Conservation (phyloP, 2,797 vertebrate genomes). For the Lemur catta region DNA sequence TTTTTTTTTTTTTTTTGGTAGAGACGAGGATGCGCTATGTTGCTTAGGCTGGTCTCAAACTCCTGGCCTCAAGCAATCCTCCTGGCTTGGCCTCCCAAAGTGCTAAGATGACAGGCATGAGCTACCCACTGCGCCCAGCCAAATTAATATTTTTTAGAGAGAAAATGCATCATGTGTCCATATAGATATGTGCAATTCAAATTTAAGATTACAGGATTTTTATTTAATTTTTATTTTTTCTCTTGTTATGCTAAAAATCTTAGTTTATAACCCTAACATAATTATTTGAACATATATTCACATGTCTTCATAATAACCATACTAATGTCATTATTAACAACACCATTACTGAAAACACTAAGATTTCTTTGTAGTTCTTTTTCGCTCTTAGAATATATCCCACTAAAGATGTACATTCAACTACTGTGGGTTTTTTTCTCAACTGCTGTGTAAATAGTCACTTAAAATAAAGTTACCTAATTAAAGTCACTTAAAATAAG, state of each 20-base stretch:
- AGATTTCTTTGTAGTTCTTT: not conserved
- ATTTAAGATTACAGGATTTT: not conserved
- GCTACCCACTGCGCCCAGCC: no score
- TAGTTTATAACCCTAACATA: slow-evolving; percentile 15
- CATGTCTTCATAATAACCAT: slow-evolving; percentile 17
- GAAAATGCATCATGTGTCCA: not conserved
- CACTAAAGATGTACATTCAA: slow-evolving; percentile 44
- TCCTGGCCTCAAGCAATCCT: no score
- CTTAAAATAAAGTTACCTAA: slow-evolving; percentile 56
- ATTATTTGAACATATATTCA: slow-evolving; percentile 9
- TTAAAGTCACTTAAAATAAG: slow-evolving; percentile 64
- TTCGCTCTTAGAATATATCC: slow-evolving; percentile 20
- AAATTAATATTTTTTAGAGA: not conserved
- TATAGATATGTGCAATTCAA: not conserved
- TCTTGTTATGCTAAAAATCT: not conserved
- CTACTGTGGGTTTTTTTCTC: slow-evolving; percentile 22
- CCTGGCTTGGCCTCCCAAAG: no score
- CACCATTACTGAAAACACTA: slow-evolving; percentile 34
- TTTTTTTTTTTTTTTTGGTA: no score
- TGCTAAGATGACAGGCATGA: no score
- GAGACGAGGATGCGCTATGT: no score
- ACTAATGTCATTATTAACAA: slow-evolving; percentile 18
- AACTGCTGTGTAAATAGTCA: slow-evolving; percentile 36
- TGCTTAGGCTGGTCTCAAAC: no score
- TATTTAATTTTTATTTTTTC: not conserved